Conservation (phyloP, 2,113 vertebrate species). For the Xenopus laevis region DNA sequence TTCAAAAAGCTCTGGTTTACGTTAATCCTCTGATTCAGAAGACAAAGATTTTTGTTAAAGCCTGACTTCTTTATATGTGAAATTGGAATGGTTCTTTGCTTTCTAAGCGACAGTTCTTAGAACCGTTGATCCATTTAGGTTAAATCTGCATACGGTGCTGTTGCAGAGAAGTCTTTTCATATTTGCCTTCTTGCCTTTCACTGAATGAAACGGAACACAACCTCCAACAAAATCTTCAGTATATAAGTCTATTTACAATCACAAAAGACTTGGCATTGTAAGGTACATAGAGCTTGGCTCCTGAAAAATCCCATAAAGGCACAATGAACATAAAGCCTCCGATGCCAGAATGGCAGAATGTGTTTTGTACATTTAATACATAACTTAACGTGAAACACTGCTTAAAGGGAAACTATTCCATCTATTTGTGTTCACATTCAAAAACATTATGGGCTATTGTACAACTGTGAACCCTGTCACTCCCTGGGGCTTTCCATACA, state of each 20-base stretch:
- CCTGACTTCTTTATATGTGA: conserved; percentile 26
- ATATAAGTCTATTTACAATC: conserved; percentile 6
- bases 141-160: conserved; percentile 8
- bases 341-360: background rate
- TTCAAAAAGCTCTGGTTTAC: conserved; percentile 37
- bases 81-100: conserved; percentile 15
- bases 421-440: too few relatives aligned
- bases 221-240: conserved; percentile 1
- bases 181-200: conserved; percentile 12
- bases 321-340: background rate
- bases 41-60: conserved; percentile 41
- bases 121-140: conserved; percentile 16
- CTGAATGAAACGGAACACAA: conserved; percentile 14
- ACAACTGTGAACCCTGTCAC: too few relatives aligned
- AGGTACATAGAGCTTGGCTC: background rate
- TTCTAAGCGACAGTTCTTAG: conserved; percentile 5
- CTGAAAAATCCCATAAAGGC: background rate
- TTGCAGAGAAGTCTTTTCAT: background rate
- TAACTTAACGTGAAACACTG: too few relatives aligned
- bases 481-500: too few relatives aligned
- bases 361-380: too few relatives aligned
- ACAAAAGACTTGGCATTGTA: conserved; percentile 7
- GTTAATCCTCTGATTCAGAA: conserved; percentile 37
- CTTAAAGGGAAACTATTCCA: too few relatives aligned
- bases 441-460: too few relatives aligned